A percentile compares a stretch with the other conserved stretches of the same genome.
Conservation (phyloP, 1,140 invertebrate genomes). For the Drosophila arizonae region DNA sequence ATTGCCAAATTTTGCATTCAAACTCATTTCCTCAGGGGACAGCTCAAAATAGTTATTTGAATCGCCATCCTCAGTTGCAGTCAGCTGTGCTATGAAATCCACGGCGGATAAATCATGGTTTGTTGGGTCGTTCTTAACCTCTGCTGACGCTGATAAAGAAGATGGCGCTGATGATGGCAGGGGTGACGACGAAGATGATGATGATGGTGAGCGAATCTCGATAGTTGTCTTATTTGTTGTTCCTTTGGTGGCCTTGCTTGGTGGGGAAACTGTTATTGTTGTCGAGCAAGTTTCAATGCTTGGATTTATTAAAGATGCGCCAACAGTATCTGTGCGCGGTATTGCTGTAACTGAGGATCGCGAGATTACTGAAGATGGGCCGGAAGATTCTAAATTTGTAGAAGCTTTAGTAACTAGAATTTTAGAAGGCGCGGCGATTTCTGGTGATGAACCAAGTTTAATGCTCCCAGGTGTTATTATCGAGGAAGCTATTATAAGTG, state of each 20-base stretch:
- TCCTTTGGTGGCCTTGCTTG: not conserved
- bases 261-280: not conserved
- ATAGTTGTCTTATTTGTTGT: not conserved
- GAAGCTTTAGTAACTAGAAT: not conserved
- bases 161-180: too few relatives aligned
- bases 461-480: too few relatives aligned
- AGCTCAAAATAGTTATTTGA: slow-evolving; percentile 53
- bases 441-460: not conserved
- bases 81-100: slow-evolving; percentile 68
- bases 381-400: not conserved
- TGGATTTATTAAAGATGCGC: not conserved
- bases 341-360: not conserved
- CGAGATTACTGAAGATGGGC: not conserved
- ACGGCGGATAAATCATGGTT: slow-evolving; percentile 57
- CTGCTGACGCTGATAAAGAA: not conserved
- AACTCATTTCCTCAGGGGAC: slow-evolving; percentile 65
- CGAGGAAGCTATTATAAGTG: not conserved
- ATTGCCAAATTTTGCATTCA: slow-evolving; percentile 57
- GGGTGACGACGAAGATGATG: not conserved
- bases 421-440: not conserved
- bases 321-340: not conserved
- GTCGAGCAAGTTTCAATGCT: not conserved
- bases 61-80: slow-evolving; percentile 36
- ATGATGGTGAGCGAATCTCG: not conserved
- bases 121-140: not conserved